Percentiles rank a stretch among this genome's conserved stretches.
phyloP scores from a whole-genome alignment of 2,888 invertebrate genomes.

The Drosophila eohydei region DNA sequence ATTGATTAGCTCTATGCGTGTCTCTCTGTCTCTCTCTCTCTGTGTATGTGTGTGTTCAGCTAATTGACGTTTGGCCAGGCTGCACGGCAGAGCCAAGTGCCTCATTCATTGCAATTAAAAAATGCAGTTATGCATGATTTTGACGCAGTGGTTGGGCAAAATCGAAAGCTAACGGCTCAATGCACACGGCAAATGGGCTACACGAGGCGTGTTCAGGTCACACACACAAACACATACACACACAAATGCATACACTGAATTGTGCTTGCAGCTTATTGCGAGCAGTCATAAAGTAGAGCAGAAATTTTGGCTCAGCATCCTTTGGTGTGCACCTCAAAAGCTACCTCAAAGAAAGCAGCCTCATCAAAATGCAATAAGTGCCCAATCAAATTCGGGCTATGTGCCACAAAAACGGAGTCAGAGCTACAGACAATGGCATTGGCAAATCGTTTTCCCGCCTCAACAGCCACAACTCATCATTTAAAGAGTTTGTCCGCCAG shows the following conservation, averaged over 20 bases:
- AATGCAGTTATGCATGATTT: slow-evolving; percentile 54
- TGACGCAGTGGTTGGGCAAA: slow-evolving; percentile 19
- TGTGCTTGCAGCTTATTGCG: slow-evolving; percentile 5
- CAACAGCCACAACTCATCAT: slow-evolving; percentile 9
- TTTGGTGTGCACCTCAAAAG: neutral
- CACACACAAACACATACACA: neutral
- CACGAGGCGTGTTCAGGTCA: neutral
- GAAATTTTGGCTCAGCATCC: slow-evolving; percentile 5
- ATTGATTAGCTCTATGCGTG: slow-evolving; percentile 17
- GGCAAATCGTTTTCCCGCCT: slow-evolving; percentile 11
- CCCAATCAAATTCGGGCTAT: slow-evolving; percentile 4
- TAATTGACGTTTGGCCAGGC: slow-evolving; percentile 11
- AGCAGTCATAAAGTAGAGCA: slow-evolving; percentile 3
- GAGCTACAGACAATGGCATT: neutral
- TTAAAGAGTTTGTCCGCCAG: neutral
- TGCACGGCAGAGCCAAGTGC: neutral
- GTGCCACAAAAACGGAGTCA: neutral
- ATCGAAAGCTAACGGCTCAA: slow-evolving; percentile 23
- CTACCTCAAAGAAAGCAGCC: slow-evolving; percentile 14
- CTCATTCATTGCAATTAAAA: slow-evolving; percentile 59
- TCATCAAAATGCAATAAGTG: slow-evolving; percentile 27
- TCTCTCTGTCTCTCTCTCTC: too few species aligned
- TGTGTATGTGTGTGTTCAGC: neutral
- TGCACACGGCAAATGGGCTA: slow-evolving; percentile 20
- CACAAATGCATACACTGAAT: neutral